Evolutionary conservation across 2,888 invertebrate genomes (phyloP).

Genomic region (Neuroscelio doddi): DNA sequence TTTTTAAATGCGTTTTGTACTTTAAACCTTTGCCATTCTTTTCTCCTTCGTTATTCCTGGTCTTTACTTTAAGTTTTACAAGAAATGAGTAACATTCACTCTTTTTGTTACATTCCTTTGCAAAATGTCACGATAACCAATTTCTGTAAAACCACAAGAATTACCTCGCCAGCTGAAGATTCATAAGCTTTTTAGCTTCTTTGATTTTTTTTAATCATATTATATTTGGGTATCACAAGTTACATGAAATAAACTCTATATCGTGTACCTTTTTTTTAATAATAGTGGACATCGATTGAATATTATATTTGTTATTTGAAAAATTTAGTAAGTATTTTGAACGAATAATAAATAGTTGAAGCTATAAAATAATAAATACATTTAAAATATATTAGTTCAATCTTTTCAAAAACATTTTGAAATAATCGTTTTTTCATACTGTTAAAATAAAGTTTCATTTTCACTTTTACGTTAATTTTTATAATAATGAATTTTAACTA

Average conservation of each 20-base stretch:
- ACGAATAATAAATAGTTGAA: too few species aligned
- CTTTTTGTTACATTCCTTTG: conserved; percentile 1
- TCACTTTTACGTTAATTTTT: too few species aligned
- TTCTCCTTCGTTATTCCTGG: conserved; percentile 21
- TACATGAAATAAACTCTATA: conserved; percentile 22
- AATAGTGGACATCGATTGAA: conserved; percentile 22
- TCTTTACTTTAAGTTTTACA: conserved; percentile 15
- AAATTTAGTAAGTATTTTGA: not conserved
- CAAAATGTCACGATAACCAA: conserved; percentile 15
- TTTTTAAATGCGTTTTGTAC: conserved; percentile 22
- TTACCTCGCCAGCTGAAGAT: conserved; percentile 19
- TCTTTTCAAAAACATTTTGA: too few species aligned
- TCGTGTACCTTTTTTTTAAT: conserved; percentile 25
- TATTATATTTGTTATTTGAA: conserved; percentile 31
- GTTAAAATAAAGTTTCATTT: too few species aligned
- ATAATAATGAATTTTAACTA: too few species aligned
- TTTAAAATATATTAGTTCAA: too few species aligned
- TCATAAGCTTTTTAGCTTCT: conserved; percentile 24
- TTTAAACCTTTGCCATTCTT: conserved; percentile 17
- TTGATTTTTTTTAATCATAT: not conserved
- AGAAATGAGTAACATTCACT: conserved; percentile 13
- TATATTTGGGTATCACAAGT: too few species aligned
- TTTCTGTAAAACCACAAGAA: conserved; percentile 16
- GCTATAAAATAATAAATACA: too few species aligned
- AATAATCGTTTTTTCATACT: too few species aligned